A percentile compares a stretch with the other conserved stretches of the same genome.
Conservation (phyloP, 1,140 invertebrate species). For the Drosophila auraria region DNA sequence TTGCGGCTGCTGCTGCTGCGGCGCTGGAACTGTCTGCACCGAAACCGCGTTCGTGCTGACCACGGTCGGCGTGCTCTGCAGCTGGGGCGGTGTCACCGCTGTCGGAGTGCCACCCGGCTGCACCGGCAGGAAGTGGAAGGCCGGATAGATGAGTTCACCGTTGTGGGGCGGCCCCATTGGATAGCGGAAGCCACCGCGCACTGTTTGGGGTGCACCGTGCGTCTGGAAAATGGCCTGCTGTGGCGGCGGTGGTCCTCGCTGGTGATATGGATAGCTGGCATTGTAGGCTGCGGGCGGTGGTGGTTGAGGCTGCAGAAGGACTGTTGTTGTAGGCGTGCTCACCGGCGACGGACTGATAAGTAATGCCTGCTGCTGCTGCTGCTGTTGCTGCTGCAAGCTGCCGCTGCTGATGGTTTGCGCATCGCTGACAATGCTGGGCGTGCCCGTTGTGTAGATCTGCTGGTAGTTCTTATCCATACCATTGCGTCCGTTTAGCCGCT, state of each 20-base stretch:
- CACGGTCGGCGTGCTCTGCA: slow-evolving; percentile 79
- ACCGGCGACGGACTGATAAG: slow-evolving; percentile 68
- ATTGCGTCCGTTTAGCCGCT: slow-evolving; percentile 76
- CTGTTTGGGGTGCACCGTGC: slow-evolving; percentile 83
- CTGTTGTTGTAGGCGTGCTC: slow-evolving; percentile 63
- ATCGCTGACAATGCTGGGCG: slow-evolving; percentile 54
- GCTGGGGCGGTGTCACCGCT: slow-evolving; percentile 85
- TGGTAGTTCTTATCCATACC: slow-evolving; percentile 74
- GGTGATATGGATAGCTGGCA: slow-evolving; percentile 80
- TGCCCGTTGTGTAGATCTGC: slow-evolving; percentile 68
- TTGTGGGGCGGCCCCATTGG: slow-evolving; percentile 84
- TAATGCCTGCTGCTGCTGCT: slow-evolving; percentile 58
- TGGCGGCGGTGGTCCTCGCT: slow-evolving; percentile 77
- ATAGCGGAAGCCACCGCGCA: slow-evolving; percentile 84
- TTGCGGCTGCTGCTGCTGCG: slow-evolving; percentile 26
- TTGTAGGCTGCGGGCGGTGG: slow-evolving; percentile 64
- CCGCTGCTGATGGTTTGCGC: slow-evolving; percentile 46
- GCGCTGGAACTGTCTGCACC: slow-evolving; percentile 62
- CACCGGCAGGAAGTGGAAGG: slow-evolving; percentile 84
- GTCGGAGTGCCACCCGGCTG: slow-evolving; percentile 82
- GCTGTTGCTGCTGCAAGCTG: slow-evolving; percentile 45
- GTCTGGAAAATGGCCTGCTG: slow-evolving; percentile 79
- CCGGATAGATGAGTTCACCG: slow-evolving; percentile 83
- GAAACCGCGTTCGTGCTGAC: slow-evolving; percentile 67
- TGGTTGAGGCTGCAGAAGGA: slow-evolving; percentile 56